These are phyloP conservation scores for Lordiphosa andalusiaca DNA, from an alignment of 2,888 invertebrate species.

Conservation along the genomic window DNA sequence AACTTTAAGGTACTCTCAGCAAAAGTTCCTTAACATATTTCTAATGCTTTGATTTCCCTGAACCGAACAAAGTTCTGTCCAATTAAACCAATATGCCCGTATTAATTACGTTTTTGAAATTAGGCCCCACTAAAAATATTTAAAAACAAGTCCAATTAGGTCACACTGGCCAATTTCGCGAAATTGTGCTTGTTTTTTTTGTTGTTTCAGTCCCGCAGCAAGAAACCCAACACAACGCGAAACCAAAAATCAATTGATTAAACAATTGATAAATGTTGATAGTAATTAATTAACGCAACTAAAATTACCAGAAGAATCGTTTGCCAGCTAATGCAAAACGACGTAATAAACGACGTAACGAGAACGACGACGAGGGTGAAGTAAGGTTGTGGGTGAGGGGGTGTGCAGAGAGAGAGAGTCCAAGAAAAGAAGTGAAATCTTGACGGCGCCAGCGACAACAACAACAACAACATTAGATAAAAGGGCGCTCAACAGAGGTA, in stretches of 20 bases:
- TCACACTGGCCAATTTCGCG: too few relatives aligned
- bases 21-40: too few relatives aligned
- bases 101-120: too few relatives aligned
- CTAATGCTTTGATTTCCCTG: too few relatives aligned
- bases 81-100: too few relatives aligned
- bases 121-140: too few relatives aligned
- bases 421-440: conserved; percentile 7
- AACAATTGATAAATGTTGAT: conserved; percentile 31
- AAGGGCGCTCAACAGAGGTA: conserved; percentile 2
- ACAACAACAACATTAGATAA: conserved; percentile 18
- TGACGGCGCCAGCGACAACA: conserved; percentile 3
- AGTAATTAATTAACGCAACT: conserved; percentile 24
- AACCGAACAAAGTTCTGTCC: too few relatives aligned
- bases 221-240: conserved; percentile 7
- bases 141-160: too few relatives aligned
- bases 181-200: too few relatives aligned
- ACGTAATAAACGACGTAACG: conserved; percentile 12
- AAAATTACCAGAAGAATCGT: conserved; percentile 1
- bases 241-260: conserved; percentile 42
- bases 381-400: too few relatives aligned
- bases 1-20: too few relatives aligned
- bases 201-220: background rate
- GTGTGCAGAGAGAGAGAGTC: background rate
- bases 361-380: conserved; percentile 3
- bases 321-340: conserved; percentile 1